phyloP scores from a whole-genome alignment of 2,888 invertebrate species.

The Microdon myrmicae region DNA sequence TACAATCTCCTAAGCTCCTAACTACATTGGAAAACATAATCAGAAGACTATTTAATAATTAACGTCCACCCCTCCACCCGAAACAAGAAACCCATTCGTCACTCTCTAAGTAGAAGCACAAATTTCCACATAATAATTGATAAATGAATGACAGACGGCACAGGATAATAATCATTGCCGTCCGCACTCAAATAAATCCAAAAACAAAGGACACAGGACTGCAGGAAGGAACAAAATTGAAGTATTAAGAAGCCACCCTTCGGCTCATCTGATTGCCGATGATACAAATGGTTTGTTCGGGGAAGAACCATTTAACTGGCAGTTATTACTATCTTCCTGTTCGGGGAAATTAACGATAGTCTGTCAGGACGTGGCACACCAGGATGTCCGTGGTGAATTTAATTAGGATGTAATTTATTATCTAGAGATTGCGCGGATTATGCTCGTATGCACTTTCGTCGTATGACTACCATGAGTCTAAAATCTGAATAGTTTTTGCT shows the following conservation, averaged over 20 bases:
- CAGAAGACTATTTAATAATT: too few relatives aligned
- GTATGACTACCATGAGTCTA: too few relatives aligned
- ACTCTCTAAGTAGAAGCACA: slow-evolving; percentile 6
- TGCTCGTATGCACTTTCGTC: too few relatives aligned
- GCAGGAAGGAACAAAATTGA: slow-evolving; percentile 19
- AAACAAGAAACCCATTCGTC: slow-evolving; percentile 31
- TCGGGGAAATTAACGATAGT: slow-evolving; percentile 22
- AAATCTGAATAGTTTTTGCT: too few relatives aligned
- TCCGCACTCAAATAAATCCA: slow-evolving; percentile 7
- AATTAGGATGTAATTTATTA: slow-evolving; percentile 44
- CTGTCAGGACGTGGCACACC: slow-evolving; percentile 1
- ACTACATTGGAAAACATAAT: too few relatives aligned
- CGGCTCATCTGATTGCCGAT: not conserved
- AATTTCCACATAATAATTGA: slow-evolving; percentile 24
- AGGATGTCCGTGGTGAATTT: slow-evolving; percentile 36
- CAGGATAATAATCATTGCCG: slow-evolving; percentile 12
- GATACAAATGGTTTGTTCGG: slow-evolving; percentile 1
- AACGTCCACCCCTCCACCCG: too few relatives aligned
- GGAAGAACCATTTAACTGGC: slow-evolving; percentile 12
- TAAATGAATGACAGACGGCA: slow-evolving; percentile 30
- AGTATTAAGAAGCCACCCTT: slow-evolving; percentile 25
- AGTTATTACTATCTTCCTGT: slow-evolving; percentile 17
- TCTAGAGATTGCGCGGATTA: slow-evolving; percentile 12
- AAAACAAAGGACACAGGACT: slow-evolving; percentile 28
- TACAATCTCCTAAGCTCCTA: too few relatives aligned